Base-by-base conservation (phyloP, 2,888 invertebrate species). In the Colostygia pectinataria region DNA sequence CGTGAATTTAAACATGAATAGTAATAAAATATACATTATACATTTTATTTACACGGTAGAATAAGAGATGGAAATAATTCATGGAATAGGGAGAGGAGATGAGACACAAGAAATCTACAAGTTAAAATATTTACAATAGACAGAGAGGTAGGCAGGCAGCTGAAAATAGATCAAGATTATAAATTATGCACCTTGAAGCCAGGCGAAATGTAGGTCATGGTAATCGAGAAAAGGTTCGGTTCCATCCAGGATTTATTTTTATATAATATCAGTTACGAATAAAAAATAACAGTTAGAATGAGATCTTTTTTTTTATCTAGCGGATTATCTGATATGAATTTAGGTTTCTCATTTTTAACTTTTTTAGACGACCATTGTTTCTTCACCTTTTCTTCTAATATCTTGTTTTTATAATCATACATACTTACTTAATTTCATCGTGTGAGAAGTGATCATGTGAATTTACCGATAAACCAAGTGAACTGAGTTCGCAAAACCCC, bases 141-240 rank as follows among this genome's bases (percentile, higher is more conserved):
- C 12, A 12, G 34, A 20, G 8, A 28, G 23, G 28, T 27, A 29
- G 14, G 12, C 18, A 32, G 36, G 32, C 24, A 38, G 20, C 31
- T 36, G 31, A 40, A 36, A 36, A 44, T 40, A 44, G 44, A 39
- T 39, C 24, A 64, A 57, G 47, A 60, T 55, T 61, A 69, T 80
- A 69, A 74, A 77, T 71, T 73, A 77, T 77, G 65, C 60, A 77
- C 44, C 57, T 63, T 57, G 53, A 48, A 62, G 53, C 59, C 61
- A 52, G 61, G 66, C 54, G 60, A 63, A 67, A 75, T 68, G 59
- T 72, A 68, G 71, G 74, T 68, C 71, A 64, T 60, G 56, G 57
- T 58, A 55, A 57, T 46, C 52, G 52, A 53, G 51, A 52, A 61
- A 60, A 55, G 50, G 53, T 40, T 52, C 27, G 31, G 2, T 7